Percentiles rank a stretch among this genome's conserved stretches.
Conservation (phyloP, 2,888 invertebrate genomes). For the Mythimna albipuncta region DNA sequence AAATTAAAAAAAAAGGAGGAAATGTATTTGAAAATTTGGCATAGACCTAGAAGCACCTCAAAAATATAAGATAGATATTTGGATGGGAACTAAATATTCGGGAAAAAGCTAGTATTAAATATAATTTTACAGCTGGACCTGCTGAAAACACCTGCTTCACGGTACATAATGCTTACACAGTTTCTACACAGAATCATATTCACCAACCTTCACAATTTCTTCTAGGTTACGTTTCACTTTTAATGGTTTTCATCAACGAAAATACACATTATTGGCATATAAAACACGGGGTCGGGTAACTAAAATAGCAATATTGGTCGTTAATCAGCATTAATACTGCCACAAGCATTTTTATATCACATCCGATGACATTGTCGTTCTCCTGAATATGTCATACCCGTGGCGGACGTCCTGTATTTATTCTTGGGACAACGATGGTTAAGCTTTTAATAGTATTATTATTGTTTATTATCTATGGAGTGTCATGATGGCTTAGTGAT, state of each 20-base stretch:
- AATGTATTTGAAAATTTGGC: too few relatives aligned
- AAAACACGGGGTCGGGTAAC: not conserved
- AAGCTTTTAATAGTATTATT: not conserved
- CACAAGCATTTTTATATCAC: slow-evolving; percentile 33
- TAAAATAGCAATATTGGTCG: slow-evolving; percentile 38
- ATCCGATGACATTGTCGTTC: slow-evolving; percentile 32
- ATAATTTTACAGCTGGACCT: too few relatives aligned
- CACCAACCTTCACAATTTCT: slow-evolving; percentile 1
- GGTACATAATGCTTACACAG: too few relatives aligned
- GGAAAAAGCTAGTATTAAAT: too few relatives aligned
- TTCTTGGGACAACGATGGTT: not conserved
- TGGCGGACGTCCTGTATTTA: slow-evolving; percentile 11
- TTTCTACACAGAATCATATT: not conserved
- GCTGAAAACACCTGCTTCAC: too few relatives aligned
- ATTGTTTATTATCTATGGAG: not conserved
- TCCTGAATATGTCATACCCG: slow-evolving; percentile 4
- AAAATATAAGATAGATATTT: too few relatives aligned
- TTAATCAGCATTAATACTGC: slow-evolving; percentile 33
- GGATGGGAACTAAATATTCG: too few relatives aligned
- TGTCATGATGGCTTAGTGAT: too few relatives aligned
- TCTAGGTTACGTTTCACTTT: slow-evolving; percentile 6
- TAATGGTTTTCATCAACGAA: slow-evolving; percentile 21
- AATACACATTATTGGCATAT: slow-evolving; percentile 14
- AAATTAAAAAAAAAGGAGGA: too few relatives aligned
- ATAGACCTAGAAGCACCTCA: too few relatives aligned